A percentile compares a stretch with the other conserved stretches of the same genome.
phyloP scores from a whole-genome alignment of 2,888 invertebrate genomes.

The Lithosia quadra region DNA sequence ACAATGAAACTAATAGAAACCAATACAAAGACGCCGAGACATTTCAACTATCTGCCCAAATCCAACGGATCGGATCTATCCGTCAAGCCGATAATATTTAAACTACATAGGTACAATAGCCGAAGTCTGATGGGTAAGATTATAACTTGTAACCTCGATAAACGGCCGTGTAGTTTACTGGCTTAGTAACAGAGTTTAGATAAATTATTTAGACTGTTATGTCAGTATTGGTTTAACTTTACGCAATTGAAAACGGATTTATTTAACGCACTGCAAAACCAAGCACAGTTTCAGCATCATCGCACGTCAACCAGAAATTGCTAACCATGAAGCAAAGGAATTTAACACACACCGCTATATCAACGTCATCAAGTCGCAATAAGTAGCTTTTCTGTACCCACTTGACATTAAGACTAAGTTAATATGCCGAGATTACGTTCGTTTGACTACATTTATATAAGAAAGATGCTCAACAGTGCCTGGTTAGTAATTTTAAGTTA shows the following conservation, averaged over 20 bases:
- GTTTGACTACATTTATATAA: background rate
- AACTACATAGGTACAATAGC: slow-evolving; percentile 53
- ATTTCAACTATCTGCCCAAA: slow-evolving; percentile 44
- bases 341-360: background rate
- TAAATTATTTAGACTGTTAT: slow-evolving; percentile 43
- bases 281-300: slow-evolving; percentile 14
- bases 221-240: slow-evolving; percentile 29
- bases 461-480: too few species aligned
- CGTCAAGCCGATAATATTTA: slow-evolving; percentile 56
- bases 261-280: slow-evolving; percentile 20
- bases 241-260: slow-evolving; percentile 29
- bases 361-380: too few species aligned
- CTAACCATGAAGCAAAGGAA: background rate
- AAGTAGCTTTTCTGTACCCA: too few species aligned
- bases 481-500: too few species aligned
- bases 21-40: slow-evolving; percentile 40
- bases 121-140: slow-evolving; percentile 45
- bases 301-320: background rate
- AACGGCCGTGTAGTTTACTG: slow-evolving; percentile 25
- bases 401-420: background rate
- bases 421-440: background rate
- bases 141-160: slow-evolving; percentile 42
- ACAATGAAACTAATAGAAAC: slow-evolving; percentile 55
- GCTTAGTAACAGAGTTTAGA: slow-evolving; percentile 34
- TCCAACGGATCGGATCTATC: slow-evolving; percentile 36